Base-by-base conservation (phyloP, 2,797 vertebrate species). In the Margarornis squamiger region DNA sequence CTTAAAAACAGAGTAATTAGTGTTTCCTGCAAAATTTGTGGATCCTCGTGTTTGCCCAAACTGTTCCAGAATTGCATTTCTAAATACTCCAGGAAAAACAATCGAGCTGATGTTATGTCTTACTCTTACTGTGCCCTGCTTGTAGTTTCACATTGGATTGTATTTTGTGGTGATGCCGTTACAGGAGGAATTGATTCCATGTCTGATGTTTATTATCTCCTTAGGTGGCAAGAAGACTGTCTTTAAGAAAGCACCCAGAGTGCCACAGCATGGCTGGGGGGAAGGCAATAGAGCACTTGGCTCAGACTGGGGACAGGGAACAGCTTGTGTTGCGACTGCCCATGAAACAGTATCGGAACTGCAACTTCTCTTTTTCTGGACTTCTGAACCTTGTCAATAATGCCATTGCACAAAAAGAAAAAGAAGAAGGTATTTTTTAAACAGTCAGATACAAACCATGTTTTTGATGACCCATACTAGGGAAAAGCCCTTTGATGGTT, bases 331-430 rank as follows among this genome's bases (percentile, higher is more conserved):
- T 99, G 92, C 98, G 1, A 14, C 93, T 98, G 16, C 99, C 99
- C 3, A 98, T 99, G 99, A 98, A 97, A 17, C 98, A 87, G 1
- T 96, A 94, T 4, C 95, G 85, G 6, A 98, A 99, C 95, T 99
- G 99, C 91, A 92, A 98, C 95, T 99, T 99, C 90, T 99, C 99
- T 39, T 99, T 99, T 36, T 90, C 99, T 34, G 99, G 99, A 18
- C 95, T 99, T 46, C 98, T 98, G 30, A 98, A 92, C 72, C 78
- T 98, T 55, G 87, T 98, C 62, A 95, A 97, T 27, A 97, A 92
- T 95, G 70, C 91, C 13, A 99, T 99, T 78, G 43, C 4, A 39
- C 97, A 97, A 91, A 97, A 98, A 95, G 99, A 99, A 95, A 96
- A 94, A 59, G 98, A 99, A 90, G 99, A 99, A 99, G 99, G 99